Percentiles rank a stretch among this genome's conserved stretches.
Evolutionary conservation across 2,113 vertebrate species (phyloP).

Genomic region (Oreochromis tanganicae): DNA sequence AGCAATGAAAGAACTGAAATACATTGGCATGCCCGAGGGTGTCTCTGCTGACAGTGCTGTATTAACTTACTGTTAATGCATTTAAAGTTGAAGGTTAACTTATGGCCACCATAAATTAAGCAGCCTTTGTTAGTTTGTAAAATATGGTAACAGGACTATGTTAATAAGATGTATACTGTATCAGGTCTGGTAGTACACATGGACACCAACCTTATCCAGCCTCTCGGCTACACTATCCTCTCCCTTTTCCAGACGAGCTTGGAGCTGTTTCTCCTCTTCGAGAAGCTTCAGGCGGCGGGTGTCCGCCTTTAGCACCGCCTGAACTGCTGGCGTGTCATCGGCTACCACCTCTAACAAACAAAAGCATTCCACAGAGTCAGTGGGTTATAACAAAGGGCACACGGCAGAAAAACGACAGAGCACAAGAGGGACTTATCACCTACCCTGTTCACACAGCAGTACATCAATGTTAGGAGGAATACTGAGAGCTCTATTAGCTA

Average conservation of each 20-base stretch:
- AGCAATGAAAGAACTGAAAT: background rate
- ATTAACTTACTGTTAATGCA: background rate
- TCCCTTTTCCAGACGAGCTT: constrained; percentile 79
- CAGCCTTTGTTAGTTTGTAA: background rate
- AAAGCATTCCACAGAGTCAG: background rate
- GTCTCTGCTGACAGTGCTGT: background rate
- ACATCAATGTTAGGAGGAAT: constrained; percentile 93
- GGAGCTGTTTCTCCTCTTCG: constrained; percentile 83
- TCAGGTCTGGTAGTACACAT: background rate
- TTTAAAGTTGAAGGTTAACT: background rate
- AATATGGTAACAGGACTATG: background rate
- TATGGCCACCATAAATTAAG: background rate
- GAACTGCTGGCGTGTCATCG: constrained; percentile 85
- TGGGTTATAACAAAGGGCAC: background rate
- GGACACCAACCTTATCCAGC: constrained; percentile 79
- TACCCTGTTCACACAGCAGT: constrained; percentile 90
- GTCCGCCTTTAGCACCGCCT: constrained; percentile 87
- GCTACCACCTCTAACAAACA: constrained; percentile 83
- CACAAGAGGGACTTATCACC: background rate
- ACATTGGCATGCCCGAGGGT: background rate
- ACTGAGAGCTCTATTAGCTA: constrained; percentile 85
- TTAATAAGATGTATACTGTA: background rate
- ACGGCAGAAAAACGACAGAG: background rate
- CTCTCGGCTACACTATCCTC: constrained; percentile 79
- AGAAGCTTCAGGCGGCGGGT: constrained; percentile 82